phyloP scores from a whole-genome alignment of 2,888 invertebrate species.

The Phasia obesa region DNA sequence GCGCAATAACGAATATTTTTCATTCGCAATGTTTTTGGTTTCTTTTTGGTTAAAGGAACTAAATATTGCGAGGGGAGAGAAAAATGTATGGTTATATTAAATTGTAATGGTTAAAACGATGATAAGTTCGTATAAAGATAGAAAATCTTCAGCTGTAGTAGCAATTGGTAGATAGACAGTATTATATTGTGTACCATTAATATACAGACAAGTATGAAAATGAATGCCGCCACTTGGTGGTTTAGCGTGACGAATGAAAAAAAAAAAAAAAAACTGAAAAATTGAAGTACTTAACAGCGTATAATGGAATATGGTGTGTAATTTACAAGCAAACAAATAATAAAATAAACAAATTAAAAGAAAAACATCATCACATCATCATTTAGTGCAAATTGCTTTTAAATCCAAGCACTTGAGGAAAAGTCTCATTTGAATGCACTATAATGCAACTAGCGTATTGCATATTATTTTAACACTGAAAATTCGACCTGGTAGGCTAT shows the following conservation, averaged over 20 bases:
- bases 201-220: neutral
- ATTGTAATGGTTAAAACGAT: slow-evolving; percentile 25
- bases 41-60: neutral
- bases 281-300: slow-evolving; percentile 31
- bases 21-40: slow-evolving; percentile 45
- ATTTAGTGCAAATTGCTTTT: slow-evolving; percentile 31
- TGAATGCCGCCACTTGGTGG: slow-evolving; percentile 33
- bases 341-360: slow-evolving; percentile 38
- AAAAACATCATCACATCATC: slow-evolving; percentile 30
- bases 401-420: slow-evolving; percentile 10
- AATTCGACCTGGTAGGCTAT: no score
- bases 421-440: neutral
- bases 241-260: slow-evolving; percentile 52
- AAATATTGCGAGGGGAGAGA: neutral
- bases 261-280: slow-evolving; percentile 34
- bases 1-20: slow-evolving; percentile 62
- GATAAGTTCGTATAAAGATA: slow-evolving; percentile 35
- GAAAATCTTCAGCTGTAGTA: slow-evolving; percentile 45
- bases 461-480: no score
- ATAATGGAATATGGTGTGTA: slow-evolving; percentile 37
- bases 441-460: no score
- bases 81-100: slow-evolving; percentile 22
- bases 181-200: slow-evolving; percentile 9
- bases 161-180: slow-evolving; percentile 7
- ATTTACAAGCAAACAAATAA: slow-evolving; percentile 50